Conservation (phyloP, 2,888 invertebrate species). For the Bembecia ichneumoniformis region DNA sequence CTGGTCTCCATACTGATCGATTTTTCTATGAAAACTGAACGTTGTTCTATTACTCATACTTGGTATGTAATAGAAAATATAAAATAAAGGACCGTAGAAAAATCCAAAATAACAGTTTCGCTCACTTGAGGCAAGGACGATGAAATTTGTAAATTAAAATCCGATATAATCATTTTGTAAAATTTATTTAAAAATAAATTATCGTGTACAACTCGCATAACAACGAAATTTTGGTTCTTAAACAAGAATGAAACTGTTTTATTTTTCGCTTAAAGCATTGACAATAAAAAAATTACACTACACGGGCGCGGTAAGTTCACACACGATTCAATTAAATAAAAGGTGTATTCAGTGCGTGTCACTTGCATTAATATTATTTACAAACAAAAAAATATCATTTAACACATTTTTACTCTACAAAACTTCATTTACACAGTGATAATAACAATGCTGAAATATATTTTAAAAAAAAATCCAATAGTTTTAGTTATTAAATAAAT, state of each 20-base stretch:
- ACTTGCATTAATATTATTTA: neutral
- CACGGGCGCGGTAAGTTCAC: neutral
- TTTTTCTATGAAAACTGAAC: no score
- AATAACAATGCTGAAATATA: neutral
- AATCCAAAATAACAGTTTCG: no score
- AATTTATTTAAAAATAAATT: constrained; percentile 73
- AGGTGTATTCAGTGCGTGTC: neutral
- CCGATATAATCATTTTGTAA: constrained; percentile 22
- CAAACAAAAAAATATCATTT: neutral
- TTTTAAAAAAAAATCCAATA: no score
- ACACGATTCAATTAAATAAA: neutral
- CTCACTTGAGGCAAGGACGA: no score
- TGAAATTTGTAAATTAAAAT: no score
- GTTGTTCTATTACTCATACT: no score
- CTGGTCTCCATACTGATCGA: no score
- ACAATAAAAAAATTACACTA: constrained; percentile 1
- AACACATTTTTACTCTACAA: neutral
- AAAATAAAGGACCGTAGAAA: no score
- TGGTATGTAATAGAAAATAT: no score
- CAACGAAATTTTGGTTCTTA: constrained; percentile 68
- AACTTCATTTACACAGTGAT: neutral
- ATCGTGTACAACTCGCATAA: constrained; percentile 70
- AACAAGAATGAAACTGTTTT: constrained; percentile 53
- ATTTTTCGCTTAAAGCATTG: constrained; percentile 59
- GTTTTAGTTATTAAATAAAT: no score